Conservation (phyloP, 1,140 invertebrate species). For the Charaxes varanes region DNA sequence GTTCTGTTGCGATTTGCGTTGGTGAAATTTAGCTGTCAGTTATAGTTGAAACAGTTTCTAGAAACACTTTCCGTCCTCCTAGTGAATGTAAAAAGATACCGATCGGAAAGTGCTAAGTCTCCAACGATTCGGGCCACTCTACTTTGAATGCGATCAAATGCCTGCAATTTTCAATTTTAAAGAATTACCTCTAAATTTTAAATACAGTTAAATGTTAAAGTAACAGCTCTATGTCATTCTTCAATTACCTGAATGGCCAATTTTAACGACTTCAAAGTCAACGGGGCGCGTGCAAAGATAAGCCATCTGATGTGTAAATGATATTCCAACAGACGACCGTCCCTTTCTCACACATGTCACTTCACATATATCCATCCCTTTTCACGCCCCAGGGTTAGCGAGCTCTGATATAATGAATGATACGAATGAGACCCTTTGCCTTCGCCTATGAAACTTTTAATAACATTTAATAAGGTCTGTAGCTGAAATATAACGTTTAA, state of each 20-base stretch:
- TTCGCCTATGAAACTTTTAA: constrained; percentile 2
- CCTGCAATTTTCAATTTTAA: too few relatives aligned
- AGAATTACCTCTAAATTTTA: too few relatives aligned
- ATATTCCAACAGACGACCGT: constrained; percentile 22
- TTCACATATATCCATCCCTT: background rate
- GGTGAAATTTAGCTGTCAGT: too few relatives aligned
- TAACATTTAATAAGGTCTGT: constrained; percentile 1
- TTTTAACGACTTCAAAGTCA: constrained; percentile 41
- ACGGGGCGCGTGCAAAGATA: constrained; percentile 26
- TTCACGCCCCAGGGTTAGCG: background rate
- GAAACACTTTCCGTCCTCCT: too few relatives aligned
- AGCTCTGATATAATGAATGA: constrained; percentile 3
- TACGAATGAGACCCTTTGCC: constrained; percentile 3
- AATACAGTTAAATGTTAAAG: background rate
- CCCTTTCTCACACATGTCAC: constrained; percentile 20
- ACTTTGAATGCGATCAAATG: too few relatives aligned
- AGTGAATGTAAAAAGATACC: too few relatives aligned
- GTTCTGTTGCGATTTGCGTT: too few relatives aligned
- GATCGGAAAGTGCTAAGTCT: too few relatives aligned
- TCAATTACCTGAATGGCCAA: constrained; percentile 44
- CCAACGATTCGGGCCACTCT: too few relatives aligned
- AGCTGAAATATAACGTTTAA: constrained; percentile 3
- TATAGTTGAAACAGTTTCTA: too few relatives aligned
- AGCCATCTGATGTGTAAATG: constrained; percentile 52
- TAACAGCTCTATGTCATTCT: constrained; percentile 30